Evolutionary conservation across 2,888 invertebrate genomes (phyloP).

Genomic region (Aplocera efformata): DNA sequence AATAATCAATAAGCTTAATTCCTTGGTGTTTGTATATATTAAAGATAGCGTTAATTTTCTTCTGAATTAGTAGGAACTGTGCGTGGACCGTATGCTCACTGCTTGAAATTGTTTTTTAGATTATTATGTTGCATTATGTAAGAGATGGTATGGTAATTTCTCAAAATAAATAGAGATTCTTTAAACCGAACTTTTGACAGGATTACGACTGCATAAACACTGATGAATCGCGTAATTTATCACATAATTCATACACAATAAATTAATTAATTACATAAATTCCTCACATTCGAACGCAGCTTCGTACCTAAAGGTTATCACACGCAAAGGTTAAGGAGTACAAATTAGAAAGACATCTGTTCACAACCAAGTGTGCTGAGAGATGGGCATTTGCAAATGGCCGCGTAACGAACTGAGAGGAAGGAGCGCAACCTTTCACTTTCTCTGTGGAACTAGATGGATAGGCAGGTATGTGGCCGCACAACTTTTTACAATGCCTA

Average conservation of each 20-base stretch:
- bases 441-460: conserved; percentile 49
- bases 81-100: no score
- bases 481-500: conserved; percentile 38
- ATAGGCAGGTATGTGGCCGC: conserved; percentile 33
- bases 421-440: conserved; percentile 64
- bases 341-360: conserved; percentile 29
- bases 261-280: conserved; percentile 21
- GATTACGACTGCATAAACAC: conserved; percentile 1
- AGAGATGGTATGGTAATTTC: no score
- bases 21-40: no score
- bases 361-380: conserved; percentile 15
- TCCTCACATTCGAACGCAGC: conserved; percentile 15
- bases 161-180: no score
- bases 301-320: conserved; percentile 28
- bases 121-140: no score
- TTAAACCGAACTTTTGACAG: no score
- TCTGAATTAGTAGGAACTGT: no score
- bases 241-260: conserved; percentile 14
- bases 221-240: conserved; percentile 15
- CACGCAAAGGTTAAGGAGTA: conserved; percentile 39
- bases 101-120: no score
- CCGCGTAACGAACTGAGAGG: conserved; percentile 38
- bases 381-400: conserved; percentile 29
- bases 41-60: no score
- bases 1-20: no score